Evolutionary conservation across 1,140 invertebrate species (phyloP).

Genomic region (Dreissena rostriformis): DNA sequence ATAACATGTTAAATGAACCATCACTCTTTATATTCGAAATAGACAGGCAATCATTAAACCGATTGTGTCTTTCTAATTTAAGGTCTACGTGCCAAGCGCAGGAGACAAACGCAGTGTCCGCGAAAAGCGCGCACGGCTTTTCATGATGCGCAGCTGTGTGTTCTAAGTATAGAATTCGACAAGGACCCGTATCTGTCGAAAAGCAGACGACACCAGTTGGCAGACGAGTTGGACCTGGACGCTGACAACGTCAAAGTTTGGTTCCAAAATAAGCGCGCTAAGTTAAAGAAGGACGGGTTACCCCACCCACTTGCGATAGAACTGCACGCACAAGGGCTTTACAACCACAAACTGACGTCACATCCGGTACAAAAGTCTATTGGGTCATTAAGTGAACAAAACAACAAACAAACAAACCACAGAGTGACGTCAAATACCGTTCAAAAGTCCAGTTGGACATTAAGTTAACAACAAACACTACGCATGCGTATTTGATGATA

Average conservation of each 20-base stretch:
- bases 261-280: constrained; percentile 52
- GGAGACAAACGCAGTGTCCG: not conserved
- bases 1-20: too few species aligned
- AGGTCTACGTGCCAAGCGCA: constrained; percentile 40
- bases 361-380: not conserved
- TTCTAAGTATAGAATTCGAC: constrained; percentile 49
- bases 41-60: too few species aligned
- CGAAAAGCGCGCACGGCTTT: constrained; percentile 33
- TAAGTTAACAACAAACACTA: too few species aligned
- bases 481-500: too few species aligned
- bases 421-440: too few species aligned
- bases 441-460: too few species aligned
- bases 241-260: constrained; percentile 46
- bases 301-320: constrained; percentile 8
- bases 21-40: too few species aligned
- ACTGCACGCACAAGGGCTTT: constrained; percentile 36
- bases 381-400: too few species aligned
- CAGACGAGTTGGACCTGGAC: constrained; percentile 33
- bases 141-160: constrained; percentile 37
- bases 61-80: constrained; percentile 5
- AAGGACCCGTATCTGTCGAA: constrained; percentile 45
- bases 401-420: too few species aligned
- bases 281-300: constrained; percentile 17
- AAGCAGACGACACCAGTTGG: constrained; percentile 39
- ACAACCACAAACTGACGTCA: constrained; percentile 38